Evolutionary conservation across 2,797 vertebrate species (phyloP), one percentile per base, ranked within the genome.

Genomic region (Hyperoplus immaculatus): DNA sequence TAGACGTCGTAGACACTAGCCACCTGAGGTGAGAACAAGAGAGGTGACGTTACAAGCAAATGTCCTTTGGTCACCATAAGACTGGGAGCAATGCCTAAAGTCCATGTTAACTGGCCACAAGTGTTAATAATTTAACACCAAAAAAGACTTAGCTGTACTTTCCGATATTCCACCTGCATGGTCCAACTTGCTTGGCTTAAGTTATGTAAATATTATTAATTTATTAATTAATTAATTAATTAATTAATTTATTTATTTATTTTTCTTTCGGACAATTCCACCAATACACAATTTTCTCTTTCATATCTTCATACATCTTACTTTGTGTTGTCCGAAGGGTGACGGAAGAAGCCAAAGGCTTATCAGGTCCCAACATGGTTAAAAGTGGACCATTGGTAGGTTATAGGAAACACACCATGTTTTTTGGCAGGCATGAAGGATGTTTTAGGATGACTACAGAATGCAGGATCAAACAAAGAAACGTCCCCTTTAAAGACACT

Each of bases 11-110:
- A 36, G 61, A 36, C 64, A 82, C 60, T 29, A 73, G 77, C 9
- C 72, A 64, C 61, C 56, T 57, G 49, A 63, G 64, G 65, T 75
- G 80, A 79, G 65, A 76, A 39, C 3, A n/a, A 51, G 55, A 54
- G 29, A 73, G 6, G 58, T 29, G 60, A 41, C 68, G 51, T 11
- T 63, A 47, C 47, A 51, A 21, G 47, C 16, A 75, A 11, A 45
- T 43, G 51, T 69, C 47, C 57, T 62, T 59, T 51, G 42, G 29
- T 51, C 47, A 29, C 18, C 39, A 54, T 61, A 13, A 47, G 41
- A 59, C 43, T 46, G 21, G 39, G 15, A 47, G 18, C 16, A 69
- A 8, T 18, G 16, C 13, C 6, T 53, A 6, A 47, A 45, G 29
- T 46, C 0, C 0, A 49, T 10, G 5, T 12, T 39, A 41, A 56